phyloP scores from a whole-genome alignment of 2,888 invertebrate species.

The Athalia rosae region DNA sequence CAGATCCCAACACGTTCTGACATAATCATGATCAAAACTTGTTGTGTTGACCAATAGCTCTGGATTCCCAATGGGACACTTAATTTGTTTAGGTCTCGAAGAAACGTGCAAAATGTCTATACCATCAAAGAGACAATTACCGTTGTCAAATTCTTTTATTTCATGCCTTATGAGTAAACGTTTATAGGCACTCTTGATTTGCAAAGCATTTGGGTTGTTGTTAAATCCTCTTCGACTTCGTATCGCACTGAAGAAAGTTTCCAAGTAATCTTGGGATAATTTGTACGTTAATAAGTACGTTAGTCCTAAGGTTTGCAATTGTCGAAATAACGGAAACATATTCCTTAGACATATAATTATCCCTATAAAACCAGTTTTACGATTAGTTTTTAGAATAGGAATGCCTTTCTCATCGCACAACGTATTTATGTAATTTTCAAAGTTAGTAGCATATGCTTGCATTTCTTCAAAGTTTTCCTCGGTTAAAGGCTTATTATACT shows the following conservation, averaged over 20 bases:
- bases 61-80: too few species aligned
- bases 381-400: slow-evolving; percentile 13
- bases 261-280: slow-evolving; percentile 49
- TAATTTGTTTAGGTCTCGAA: too few species aligned
- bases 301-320: slow-evolving; percentile 39
- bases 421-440: slow-evolving; percentile 46
- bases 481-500: slow-evolving; percentile 39
- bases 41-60: too few species aligned
- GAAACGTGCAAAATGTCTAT: too few species aligned
- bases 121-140: too few species aligned
- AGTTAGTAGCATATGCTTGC: slow-evolving; percentile 36
- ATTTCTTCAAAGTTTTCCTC: slow-evolving; percentile 32
- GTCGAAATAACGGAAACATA: slow-evolving; percentile 47
- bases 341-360: slow-evolving; percentile 48
- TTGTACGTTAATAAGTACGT: slow-evolving; percentile 48
- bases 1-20: too few species aligned
- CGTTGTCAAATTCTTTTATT: too few species aligned
- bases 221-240: slow-evolving; percentile 52
- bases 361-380: slow-evolving; percentile 48
- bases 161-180: too few species aligned
- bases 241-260: slow-evolving; percentile 51
- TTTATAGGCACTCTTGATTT: too few species aligned
- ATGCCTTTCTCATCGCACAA: slow-evolving; percentile 12
- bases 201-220: too few species aligned
- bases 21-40: too few species aligned